Evolutionary conservation across 2,797 vertebrate genomes (phyloP).

Genomic region (Discoglossus pictus): DNA sequence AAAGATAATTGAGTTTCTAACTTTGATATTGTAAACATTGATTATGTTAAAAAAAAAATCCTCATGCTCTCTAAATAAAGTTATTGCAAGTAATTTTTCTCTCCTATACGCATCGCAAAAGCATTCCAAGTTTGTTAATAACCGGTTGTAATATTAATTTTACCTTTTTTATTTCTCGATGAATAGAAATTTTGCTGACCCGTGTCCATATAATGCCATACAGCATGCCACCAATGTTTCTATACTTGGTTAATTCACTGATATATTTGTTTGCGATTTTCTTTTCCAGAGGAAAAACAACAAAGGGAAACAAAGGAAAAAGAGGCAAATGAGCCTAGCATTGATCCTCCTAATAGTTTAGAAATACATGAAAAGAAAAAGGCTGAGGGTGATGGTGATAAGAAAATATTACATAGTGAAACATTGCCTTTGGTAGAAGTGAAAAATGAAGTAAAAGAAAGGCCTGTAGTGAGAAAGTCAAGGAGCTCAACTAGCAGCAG

Average conservation of each 20-base stretch:
- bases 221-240: no score
- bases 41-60: no score
- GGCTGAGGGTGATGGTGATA: constrained; percentile 85
- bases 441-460: constrained; percentile 79
- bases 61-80: no score
- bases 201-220: no score
- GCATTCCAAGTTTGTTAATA: no score
- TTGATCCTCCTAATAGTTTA: constrained; percentile 80
- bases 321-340: constrained; percentile 84
- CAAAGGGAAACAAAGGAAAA: constrained; percentile 82
- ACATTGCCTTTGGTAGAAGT: constrained; percentile 75
- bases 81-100: no score
- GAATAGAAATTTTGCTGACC: no score
- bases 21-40: no score
- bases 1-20: no score
- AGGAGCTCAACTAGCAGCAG: constrained; percentile 82
- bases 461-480: constrained; percentile 67
- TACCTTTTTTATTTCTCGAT: no score
- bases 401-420: constrained; percentile 87
- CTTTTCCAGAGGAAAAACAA: constrained; percentile 83
- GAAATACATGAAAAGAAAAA: constrained; percentile 87
- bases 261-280: constrained; percentile 33
- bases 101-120: no score
- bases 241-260: not conserved
- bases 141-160: no score